phyloP scores from a whole-genome alignment of 2,113 vertebrate genomes.

The Agapornis roseicollis region DNA sequence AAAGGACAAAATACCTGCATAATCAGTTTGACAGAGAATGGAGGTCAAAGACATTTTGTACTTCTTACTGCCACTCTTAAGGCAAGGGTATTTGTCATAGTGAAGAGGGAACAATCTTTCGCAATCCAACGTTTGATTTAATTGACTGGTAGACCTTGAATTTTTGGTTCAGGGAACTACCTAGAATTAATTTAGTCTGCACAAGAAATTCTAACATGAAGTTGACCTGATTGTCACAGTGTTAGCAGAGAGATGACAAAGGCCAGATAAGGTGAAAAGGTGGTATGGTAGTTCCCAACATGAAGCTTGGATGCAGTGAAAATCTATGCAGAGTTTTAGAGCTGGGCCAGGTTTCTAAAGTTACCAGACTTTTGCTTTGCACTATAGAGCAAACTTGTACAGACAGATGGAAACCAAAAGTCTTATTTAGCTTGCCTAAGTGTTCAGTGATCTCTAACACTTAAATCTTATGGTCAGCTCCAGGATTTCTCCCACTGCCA shows the following conservation, averaged over 20 bases:
- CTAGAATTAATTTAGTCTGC: not conserved
- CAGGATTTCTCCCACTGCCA: not conserved
- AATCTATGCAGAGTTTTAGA: not conserved
- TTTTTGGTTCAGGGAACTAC: not conserved
- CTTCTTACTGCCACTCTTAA: not conserved
- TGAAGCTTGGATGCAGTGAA: not conserved
- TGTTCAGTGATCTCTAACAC: not conserved
- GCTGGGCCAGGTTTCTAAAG: not conserved
- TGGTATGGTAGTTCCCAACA: not conserved
- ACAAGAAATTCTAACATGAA: not conserved
- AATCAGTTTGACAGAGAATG: not conserved
- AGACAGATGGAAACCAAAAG: not conserved
- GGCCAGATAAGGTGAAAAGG: not conserved
- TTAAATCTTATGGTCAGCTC: not conserved
- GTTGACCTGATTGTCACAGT: not conserved
- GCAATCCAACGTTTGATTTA: not conserved
- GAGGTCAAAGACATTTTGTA: not conserved
- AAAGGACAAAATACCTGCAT: not conserved
- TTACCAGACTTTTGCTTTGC: not conserved
- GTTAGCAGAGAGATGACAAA: not conserved
- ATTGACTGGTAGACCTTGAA: not conserved
- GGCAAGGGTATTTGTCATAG: not conserved
- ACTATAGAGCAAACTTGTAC: not conserved
- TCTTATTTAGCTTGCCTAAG: rapidly evolving
- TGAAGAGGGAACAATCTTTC: not conserved